A percentile compares a stretch with the other conserved stretches of the same genome.
Evolutionary conservation across 2,113 vertebrate genomes (phyloP).

Genomic region (Condylura cristata): DNA sequence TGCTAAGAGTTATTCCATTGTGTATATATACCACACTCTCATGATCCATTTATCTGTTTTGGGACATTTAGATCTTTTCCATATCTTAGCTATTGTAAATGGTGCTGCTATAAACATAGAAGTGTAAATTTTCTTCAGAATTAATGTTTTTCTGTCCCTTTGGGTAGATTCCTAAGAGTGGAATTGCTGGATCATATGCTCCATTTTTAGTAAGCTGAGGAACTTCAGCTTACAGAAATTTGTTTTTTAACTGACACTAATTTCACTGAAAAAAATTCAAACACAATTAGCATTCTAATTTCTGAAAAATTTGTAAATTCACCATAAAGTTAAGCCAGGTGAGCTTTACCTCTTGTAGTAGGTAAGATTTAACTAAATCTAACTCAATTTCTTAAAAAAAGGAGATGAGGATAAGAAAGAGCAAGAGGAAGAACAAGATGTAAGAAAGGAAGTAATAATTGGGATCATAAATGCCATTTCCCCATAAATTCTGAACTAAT

Average conservation of each 20-base stretch:
- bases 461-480: background rate
- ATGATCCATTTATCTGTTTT: too few species aligned
- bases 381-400: background rate
- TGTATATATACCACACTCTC: too few species aligned
- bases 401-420: background rate
- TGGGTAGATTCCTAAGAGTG: too few species aligned
- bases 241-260: background rate
- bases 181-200: too few species aligned
- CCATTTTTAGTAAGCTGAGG: too few species aligned
- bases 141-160: too few species aligned
- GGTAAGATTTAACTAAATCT: background rate
- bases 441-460: background rate
- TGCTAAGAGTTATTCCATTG: too few species aligned
- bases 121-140: too few species aligned
- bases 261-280: background rate
- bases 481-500: background rate
- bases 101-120: too few species aligned
- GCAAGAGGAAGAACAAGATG: background rate
- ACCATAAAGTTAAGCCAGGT: background rate
- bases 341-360: background rate
- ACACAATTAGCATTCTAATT: background rate
- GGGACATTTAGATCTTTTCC: too few species aligned
- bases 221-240: too few species aligned
- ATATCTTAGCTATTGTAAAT: too few species aligned
- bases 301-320: background rate